Conservation (phyloP, 2,797 vertebrate genomes). For the Fistularia tabacaria region DNA sequence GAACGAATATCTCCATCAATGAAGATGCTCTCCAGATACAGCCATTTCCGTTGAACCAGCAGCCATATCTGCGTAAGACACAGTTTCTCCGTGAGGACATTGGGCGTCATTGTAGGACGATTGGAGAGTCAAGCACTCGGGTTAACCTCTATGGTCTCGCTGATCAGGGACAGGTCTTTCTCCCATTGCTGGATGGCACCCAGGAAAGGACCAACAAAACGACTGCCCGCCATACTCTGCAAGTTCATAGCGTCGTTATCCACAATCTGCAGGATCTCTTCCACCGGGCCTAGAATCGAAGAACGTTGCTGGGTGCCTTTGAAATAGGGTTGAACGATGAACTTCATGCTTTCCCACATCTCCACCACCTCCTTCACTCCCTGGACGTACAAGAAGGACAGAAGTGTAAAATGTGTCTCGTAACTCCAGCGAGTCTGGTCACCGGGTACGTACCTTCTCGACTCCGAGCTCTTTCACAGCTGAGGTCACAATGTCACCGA, state of each 20-base stretch:
- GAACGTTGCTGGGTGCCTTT: constrained; percentile 88
- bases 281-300: constrained; percentile 83
- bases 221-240: constrained; percentile 90
- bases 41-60: constrained; percentile 95
- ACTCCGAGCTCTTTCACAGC: constrained; percentile 92
- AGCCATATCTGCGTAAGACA: constrained; percentile 82
- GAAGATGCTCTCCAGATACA: constrained; percentile 97
- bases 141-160: constrained; percentile 91
- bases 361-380: constrained; percentile 88
- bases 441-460: constrained; percentile 79
- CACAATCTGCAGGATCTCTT: constrained; percentile 84
- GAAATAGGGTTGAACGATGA: constrained; percentile 80
- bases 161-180: constrained; percentile 87
- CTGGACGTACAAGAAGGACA: constrained; percentile 60
- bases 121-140: neutral
- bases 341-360: constrained; percentile 89
- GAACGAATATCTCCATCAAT: constrained; percentile 89
- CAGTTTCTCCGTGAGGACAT: neutral
- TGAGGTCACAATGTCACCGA: constrained; percentile 85
- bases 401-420: neutral
- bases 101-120: constrained; percentile 1
- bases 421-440: too few relatives aligned
- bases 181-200: constrained; percentile 86
- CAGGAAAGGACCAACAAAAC: constrained; percentile 91
- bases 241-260: constrained; percentile 90